These are phyloP conservation scores for Brachyistius frenatus DNA, from an alignment of 2,113 vertebrate genomes.

Conservation along the genomic window DNA sequence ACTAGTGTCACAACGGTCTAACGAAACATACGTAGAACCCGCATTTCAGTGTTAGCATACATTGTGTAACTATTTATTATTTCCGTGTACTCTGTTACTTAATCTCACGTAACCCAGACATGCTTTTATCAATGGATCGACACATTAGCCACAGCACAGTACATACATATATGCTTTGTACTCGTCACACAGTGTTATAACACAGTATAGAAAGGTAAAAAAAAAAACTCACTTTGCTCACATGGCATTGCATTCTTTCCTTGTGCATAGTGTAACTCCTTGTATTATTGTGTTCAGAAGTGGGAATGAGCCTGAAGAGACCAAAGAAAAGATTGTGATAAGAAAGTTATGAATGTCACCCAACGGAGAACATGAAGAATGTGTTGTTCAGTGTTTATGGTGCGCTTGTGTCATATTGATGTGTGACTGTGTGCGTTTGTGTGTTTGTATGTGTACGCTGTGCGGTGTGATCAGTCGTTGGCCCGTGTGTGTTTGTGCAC, in stretches of 20 bases:
- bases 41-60: constrained; percentile 75
- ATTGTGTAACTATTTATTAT: constrained; percentile 79
- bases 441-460: constrained; percentile 9
- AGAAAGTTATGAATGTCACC: constrained; percentile 71
- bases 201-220: constrained; percentile 63
- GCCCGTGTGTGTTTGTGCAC: constrained; percentile 28
- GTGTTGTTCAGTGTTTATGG: constrained; percentile 61
- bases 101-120: constrained; percentile 73
- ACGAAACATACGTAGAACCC: constrained; percentile 58
- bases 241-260: constrained; percentile 64
- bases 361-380: constrained; percentile 58
- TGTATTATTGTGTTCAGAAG: constrained; percentile 63
- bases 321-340: constrained; percentile 71
- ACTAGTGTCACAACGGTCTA: constrained; percentile 61
- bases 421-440: constrained; percentile 30
- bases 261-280: constrained; percentile 51
- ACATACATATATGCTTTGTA: constrained; percentile 72
- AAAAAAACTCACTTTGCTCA: constrained; percentile 49
- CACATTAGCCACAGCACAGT: constrained; percentile 64
- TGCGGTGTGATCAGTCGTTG: constrained; percentile 25
- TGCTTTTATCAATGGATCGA: constrained; percentile 71
- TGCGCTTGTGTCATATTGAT: constrained; percentile 53
- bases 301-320: constrained; percentile 66
- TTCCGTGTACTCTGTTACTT: constrained; percentile 71
- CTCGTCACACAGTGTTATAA: constrained; percentile 72